A percentile compares a stretch with the other conserved stretches of the same genome.
Evolutionary conservation across 92 coral and sea anemone species (phyloP).

Genomic region (Porites cylindrica): DNA sequence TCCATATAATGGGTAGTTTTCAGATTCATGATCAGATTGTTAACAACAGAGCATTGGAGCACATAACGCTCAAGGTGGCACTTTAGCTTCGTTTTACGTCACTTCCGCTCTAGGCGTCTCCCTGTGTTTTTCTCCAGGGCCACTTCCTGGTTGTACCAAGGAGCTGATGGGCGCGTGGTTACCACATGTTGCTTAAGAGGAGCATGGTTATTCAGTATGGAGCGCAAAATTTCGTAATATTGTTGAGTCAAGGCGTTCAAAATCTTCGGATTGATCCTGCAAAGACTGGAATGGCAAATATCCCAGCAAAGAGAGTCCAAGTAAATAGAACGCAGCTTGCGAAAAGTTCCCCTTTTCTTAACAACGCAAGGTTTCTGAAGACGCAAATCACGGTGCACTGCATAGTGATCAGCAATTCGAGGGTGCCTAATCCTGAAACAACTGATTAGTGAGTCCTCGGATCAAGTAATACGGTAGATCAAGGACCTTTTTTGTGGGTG

Average conservation of each 20-base stretch:
- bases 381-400: neutral
- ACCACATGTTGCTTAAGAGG: conserved; percentile 10
- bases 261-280: neutral
- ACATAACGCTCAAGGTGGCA: too few relatives aligned
- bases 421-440: neutral
- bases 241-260: conserved; percentile 14
- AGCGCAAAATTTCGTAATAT: conserved; percentile 3
- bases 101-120: conserved; percentile 29
- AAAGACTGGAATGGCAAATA: neutral
- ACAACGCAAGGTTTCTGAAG: neutral
- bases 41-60: too few relatives aligned
- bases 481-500: neutral
- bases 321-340: too few relatives aligned
- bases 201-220: conserved; percentile 9
- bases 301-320: neutral
- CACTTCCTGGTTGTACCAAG: conserved; percentile 32
- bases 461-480: neutral
- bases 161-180: conserved; percentile 30
- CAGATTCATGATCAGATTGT: too few relatives aligned
- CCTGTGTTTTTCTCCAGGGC: conserved; percentile 11
- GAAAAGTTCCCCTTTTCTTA: too few relatives aligned
- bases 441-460: neutral
- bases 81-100: neutral
- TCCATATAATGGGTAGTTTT: too few relatives aligned
- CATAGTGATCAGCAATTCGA: neutral